phyloP scores from a whole-genome alignment of 2,113 vertebrate genomes.

The Aegithalos caudatus region DNA sequence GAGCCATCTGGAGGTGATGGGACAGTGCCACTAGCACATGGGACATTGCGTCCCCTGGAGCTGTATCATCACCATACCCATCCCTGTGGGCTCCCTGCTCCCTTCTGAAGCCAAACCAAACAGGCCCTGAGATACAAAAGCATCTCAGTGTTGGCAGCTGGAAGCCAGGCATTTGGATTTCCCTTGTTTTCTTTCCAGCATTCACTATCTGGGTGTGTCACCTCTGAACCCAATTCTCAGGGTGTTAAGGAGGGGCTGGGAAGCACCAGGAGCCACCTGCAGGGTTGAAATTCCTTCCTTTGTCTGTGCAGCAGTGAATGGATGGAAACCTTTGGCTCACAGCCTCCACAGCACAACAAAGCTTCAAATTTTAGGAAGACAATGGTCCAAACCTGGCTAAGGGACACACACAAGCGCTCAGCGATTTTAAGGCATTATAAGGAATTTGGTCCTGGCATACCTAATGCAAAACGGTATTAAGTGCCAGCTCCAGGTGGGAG shows the following conservation, averaged over 20 bases:
- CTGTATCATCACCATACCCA: not conserved
- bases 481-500: not conserved
- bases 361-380: not conserved
- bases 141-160: not conserved
- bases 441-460: not conserved
- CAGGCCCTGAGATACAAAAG: not conserved
- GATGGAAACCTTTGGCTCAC: not conserved
- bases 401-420: accelerated
- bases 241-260: not conserved
- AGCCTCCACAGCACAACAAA: not conserved
- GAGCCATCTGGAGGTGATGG: not conserved
- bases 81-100: not conserved
- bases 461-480: not conserved
- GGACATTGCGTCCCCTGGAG: not conserved
- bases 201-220: not conserved
- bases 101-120: not conserved
- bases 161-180: not conserved
- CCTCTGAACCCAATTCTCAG: accelerated
- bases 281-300: not conserved
- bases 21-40: not conserved
- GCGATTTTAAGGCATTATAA: not conserved
- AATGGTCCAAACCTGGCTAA: not conserved
- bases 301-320: not conserved
- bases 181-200: not conserved
- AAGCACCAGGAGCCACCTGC: not conserved